These are phyloP conservation scores for Basileuterus tristriatus DNA, from an alignment of 2,797 vertebrate species.

Conservation along the genomic window DNA sequence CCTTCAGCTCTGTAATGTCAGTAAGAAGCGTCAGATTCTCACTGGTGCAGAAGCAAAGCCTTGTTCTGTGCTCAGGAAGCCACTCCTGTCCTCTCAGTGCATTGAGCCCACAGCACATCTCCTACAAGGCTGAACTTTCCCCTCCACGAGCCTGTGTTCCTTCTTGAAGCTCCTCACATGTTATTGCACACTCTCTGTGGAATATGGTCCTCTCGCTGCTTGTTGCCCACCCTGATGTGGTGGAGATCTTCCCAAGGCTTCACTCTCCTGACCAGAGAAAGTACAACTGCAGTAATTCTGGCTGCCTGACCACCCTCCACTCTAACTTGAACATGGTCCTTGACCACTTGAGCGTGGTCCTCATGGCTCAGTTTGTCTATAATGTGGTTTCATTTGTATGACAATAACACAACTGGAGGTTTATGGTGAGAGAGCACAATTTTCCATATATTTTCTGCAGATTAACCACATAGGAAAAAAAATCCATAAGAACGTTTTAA, in stretches of 20 bases:
- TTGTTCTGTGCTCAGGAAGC: background rate
- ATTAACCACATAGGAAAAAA: background rate
- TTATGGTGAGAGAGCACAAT: background rate
- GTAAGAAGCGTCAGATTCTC: background rate
- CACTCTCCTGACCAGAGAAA: background rate
- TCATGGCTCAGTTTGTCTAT: fast-evolving
- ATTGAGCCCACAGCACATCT: fast-evolving
- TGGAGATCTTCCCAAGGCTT: background rate
- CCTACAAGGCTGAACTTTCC: background rate
- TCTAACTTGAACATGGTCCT: background rate
- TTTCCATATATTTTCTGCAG: background rate
- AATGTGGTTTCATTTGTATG: background rate
- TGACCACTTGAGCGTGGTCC: background rate
- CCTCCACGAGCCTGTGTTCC: background rate
- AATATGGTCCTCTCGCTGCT: background rate
- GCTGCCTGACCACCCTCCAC: background rate
- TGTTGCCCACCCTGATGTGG: background rate
- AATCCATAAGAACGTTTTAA: background rate
- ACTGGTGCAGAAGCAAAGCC: background rate
- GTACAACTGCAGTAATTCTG: background rate
- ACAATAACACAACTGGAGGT: background rate
- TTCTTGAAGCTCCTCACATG: fast-evolving
- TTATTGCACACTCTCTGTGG: fast-evolving
- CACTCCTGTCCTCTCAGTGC: background rate
- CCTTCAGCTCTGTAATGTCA: background rate